These are phyloP conservation scores for Micropoecilia bifurca DNA, from an alignment of 2,797 vertebrate genomes.

Conservation along the genomic window DNA sequence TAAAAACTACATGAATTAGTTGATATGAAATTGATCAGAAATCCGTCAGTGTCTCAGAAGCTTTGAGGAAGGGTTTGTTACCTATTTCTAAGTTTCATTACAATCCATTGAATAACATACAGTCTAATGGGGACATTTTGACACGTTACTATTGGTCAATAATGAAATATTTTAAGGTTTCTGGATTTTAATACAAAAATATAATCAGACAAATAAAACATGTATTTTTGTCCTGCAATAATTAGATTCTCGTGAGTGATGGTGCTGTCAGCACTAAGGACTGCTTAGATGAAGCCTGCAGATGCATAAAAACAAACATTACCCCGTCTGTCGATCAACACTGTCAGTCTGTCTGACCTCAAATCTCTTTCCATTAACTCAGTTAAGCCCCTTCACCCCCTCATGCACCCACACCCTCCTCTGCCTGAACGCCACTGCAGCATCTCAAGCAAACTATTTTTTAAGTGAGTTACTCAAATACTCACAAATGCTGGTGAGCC, in stretches of 20 bases:
- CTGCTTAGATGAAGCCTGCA: slow-evolving; percentile 40
- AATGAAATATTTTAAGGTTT: not conserved
- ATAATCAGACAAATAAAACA: not conserved
- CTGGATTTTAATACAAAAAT: not conserved
- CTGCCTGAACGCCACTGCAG: slow-evolving; percentile 1
- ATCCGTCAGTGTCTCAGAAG: not conserved
- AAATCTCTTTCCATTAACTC: slow-evolving; percentile 67
- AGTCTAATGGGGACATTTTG: not conserved
- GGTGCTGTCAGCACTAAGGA: slow-evolving; percentile 24
- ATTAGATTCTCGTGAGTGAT: slow-evolving; percentile 29
- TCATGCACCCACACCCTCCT: slow-evolving; percentile 14
- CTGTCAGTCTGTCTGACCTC: slow-evolving; percentile 64
- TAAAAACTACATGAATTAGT: not conserved
- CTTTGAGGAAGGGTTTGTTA: not conserved
- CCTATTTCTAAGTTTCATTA: not conserved
- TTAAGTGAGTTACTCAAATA: slow-evolving; percentile 48
- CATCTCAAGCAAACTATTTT: slow-evolving; percentile 37
- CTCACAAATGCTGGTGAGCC: slow-evolving; percentile 54
- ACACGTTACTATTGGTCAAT: not conserved
- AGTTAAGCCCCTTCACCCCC: slow-evolving; percentile 48
- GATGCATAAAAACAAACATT: slow-evolving; percentile 53
- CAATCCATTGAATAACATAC: not conserved
- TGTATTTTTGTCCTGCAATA: not conserved
- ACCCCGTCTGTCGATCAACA: slow-evolving; percentile 63
- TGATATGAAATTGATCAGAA: not conserved